A percentile compares a stretch with the other conserved stretches of the same genome.
phyloP scores from a whole-genome alignment of 2,113 vertebrate species.

The Mionectes macconnelli region DNA sequence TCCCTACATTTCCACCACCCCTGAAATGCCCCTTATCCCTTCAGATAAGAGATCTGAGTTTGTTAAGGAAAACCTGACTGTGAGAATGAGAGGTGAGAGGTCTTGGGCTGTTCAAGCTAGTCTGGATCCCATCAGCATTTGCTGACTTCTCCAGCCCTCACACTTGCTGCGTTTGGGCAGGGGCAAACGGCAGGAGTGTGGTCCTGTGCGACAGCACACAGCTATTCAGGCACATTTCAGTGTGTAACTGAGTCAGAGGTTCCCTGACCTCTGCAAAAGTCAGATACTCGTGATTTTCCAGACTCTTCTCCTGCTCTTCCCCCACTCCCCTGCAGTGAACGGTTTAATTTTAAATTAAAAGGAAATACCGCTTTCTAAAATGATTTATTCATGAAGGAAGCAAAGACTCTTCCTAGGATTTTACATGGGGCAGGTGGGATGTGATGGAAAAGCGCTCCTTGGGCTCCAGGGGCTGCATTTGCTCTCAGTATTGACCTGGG shows the following conservation, averaged over 20 bases:
- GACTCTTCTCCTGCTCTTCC: not conserved
- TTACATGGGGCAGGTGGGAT: not conserved
- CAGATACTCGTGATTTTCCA: constrained; percentile 15
- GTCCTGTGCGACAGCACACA: not conserved
- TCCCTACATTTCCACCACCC: constrained; percentile 25
- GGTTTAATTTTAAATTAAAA: constrained; percentile 48
- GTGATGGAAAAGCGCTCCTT: not conserved
- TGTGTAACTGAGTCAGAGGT: constrained; percentile 7
- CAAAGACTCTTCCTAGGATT: not conserved
- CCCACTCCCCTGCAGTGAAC: not conserved
- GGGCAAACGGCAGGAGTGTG: not conserved
- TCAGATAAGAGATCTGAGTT: not conserved
- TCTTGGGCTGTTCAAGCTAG: not conserved
- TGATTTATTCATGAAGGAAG: constrained; percentile 29
- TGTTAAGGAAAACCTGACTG: constrained; percentile 39
- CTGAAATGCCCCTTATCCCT: constrained; percentile 54
- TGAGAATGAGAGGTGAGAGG: not conserved
- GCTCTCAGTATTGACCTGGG: not conserved
- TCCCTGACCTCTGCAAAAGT: constrained; percentile 23
- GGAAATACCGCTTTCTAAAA: constrained; percentile 41
- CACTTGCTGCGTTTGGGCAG: not conserved
- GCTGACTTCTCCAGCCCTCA: not conserved
- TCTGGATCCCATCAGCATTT: constrained; percentile 9
- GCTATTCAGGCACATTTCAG: not conserved
- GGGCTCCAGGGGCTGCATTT: not conserved